phyloP scores from a whole-genome alignment of 2,113 vertebrate genomes.

The Lampris incognitus region DNA sequence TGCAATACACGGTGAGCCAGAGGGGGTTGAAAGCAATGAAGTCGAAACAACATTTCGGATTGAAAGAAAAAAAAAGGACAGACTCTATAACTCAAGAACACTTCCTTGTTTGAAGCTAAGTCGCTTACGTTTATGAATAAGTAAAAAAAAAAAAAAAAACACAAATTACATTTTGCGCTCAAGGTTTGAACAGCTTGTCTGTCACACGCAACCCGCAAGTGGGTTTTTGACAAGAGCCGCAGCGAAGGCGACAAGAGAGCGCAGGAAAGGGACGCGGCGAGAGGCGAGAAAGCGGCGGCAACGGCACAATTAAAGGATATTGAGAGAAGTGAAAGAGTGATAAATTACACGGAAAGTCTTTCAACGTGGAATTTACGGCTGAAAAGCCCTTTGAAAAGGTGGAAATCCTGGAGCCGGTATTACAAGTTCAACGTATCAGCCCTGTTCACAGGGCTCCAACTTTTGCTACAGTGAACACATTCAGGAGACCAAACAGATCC shows the following conservation, averaged over 20 bases:
- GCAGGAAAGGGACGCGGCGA: conserved; percentile 4
- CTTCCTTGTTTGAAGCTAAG: conserved; percentile 30
- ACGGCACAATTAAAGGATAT: conserved; percentile 16
- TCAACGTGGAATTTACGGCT: conserved; percentile 19
- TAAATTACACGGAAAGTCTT: conserved; percentile 32
- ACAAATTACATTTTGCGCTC: conserved; percentile 47
- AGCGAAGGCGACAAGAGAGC: conserved; percentile 27
- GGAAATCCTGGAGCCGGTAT: conserved; percentile 20
- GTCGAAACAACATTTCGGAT: not conserved
- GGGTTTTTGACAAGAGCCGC: conserved; percentile 69
- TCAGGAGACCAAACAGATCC: conserved; percentile 10
- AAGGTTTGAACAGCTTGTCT: conserved; percentile 59
- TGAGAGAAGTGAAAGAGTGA: conserved; percentile 26
- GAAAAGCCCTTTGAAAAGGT: conserved; percentile 32
- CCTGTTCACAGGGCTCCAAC: conserved; percentile 7
- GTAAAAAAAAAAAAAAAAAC: conserved; percentile 50
- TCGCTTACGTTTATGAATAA: conserved; percentile 60
- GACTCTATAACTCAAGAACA: conserved; percentile 28
- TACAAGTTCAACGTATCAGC: not conserved
- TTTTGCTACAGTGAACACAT: not conserved
- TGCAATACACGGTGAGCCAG: conserved; percentile 17
- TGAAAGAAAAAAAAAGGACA: conserved; percentile 12
- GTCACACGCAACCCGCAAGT: conserved; percentile 36
- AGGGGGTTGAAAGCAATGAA: conserved; percentile 26
- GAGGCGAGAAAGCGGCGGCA: conserved; percentile 23